Evolutionary conservation across 2,888 invertebrate species (phyloP).

Genomic region (Stegana nigrithorax): DNA sequence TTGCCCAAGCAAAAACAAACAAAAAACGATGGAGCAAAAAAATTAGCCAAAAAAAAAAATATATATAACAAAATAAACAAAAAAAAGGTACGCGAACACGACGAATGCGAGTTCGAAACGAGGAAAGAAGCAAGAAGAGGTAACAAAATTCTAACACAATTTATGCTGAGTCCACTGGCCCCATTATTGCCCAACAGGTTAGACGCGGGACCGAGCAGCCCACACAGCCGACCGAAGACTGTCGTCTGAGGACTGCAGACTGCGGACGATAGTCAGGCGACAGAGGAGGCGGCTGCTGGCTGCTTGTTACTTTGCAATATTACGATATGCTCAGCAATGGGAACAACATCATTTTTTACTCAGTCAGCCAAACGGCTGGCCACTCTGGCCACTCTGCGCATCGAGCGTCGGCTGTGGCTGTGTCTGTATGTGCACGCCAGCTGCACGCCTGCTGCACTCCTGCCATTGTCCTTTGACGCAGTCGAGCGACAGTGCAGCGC

Average conservation of each 20-base stretch:
- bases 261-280: too few species aligned
- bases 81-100: not conserved
- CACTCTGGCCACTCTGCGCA: not conserved
- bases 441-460: not conserved
- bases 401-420: not conserved
- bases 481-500: not conserved
- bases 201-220: not conserved
- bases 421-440: not conserved
- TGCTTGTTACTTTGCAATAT: conserved; percentile 9
- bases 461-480: not conserved
- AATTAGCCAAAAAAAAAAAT: not conserved
- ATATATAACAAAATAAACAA: not conserved
- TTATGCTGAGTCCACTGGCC: too few species aligned
- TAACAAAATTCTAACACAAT: conserved; percentile 23
- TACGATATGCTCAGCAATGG: not conserved
- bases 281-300: too few species aligned
- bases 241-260: too few species aligned
- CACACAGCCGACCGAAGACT: not conserved
- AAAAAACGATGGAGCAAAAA: not conserved
- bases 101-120: conserved; percentile 13
- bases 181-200: not conserved
- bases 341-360: conserved; percentile 7
- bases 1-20: not conserved
- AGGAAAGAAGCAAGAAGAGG: conserved; percentile 24
- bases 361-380: not conserved